Evolutionary conservation across 2,113 vertebrate species (phyloP).

Genomic region (Capra hircus): DNA sequence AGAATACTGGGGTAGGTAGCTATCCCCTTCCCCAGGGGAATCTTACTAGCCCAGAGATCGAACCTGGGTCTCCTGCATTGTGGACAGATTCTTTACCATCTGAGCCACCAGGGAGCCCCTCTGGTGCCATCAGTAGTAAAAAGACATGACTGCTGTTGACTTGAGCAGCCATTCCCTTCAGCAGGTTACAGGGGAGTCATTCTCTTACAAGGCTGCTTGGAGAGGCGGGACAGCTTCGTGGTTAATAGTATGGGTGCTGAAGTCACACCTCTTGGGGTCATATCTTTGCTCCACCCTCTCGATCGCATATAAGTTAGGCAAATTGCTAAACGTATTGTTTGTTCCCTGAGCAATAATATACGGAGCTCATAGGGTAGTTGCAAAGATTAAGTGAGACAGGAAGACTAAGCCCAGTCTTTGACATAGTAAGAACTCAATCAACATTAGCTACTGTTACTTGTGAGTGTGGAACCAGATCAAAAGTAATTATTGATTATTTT

Average conservation of each 20-base stretch:
- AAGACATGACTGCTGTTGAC: background rate
- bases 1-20: background rate
- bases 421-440: background rate
- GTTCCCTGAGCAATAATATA: background rate
- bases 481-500: background rate
- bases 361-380: background rate
- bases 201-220: background rate
- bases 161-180: background rate
- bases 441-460: background rate
- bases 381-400: background rate
- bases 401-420: background rate
- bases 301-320: background rate
- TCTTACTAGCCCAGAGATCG: background rate
- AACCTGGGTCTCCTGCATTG: background rate
- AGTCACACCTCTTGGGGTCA: background rate
- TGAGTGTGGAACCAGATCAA: background rate
- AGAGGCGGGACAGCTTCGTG: rapidly evolving
- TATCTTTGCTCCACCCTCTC: background rate
- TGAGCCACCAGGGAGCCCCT: background rate
- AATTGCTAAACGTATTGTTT: background rate
- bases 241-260: background rate
- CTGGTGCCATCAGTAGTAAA: background rate
- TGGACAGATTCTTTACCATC: background rate
- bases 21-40: background rate
- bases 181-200: background rate